These are phyloP conservation scores for Melospiza georgiana DNA, from an alignment of 2,113 vertebrate genomes.

Conservation along the genomic window DNA sequence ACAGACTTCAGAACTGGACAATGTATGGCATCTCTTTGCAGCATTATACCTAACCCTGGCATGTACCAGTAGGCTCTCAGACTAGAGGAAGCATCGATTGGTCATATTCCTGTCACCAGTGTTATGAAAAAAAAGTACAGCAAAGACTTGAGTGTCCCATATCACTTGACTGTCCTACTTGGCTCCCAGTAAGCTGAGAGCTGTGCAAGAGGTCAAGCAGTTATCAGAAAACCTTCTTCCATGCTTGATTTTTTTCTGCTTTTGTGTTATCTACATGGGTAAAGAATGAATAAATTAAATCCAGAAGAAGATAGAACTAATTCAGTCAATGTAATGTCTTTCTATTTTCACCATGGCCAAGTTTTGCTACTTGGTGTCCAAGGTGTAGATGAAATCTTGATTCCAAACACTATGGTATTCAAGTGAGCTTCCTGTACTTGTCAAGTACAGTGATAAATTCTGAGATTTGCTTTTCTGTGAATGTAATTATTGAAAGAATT, in stretches of 20 bases:
- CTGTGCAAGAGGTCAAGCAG: neutral
- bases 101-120: neutral
- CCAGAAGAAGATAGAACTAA: neutral
- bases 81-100: neutral
- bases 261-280: neutral
- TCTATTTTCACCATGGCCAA: neutral
- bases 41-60: neutral
- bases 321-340: neutral
- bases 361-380: neutral
- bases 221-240: neutral
- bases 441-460: neutral
- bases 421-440: neutral
- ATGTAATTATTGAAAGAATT: neutral
- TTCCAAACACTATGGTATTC: neutral
- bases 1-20: neutral
- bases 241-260: neutral
- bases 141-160: neutral
- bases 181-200: neutral
- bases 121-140: neutral
- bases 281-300: neutral
- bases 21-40: neutral
- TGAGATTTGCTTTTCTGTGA: neutral
- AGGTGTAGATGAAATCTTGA: neutral
- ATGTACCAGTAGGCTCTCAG: neutral
- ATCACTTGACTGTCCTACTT: neutral